phyloP scores from a whole-genome alignment of 2,888 invertebrate genomes.

The Macrophya alboannulata region DNA sequence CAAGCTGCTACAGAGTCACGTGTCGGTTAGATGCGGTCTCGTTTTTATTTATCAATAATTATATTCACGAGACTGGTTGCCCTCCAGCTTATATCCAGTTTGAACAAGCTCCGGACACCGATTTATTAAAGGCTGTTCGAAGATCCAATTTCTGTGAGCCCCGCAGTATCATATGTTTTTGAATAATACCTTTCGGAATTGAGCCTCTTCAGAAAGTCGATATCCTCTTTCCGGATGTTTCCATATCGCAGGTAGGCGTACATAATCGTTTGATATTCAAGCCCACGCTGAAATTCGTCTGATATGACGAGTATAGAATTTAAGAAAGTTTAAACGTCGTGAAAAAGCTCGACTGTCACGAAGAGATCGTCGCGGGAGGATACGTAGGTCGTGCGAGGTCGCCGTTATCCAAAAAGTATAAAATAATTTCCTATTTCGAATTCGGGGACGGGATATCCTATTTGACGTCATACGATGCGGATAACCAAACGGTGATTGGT shows the following conservation, averaged over 20 bases:
- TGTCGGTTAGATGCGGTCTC: background rate
- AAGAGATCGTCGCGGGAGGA: background rate
- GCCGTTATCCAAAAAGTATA: background rate
- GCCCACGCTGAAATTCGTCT: background rate
- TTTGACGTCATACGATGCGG: conserved; percentile 2
- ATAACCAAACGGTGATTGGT: background rate
- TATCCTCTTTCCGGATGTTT: background rate
- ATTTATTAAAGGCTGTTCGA: background rate
- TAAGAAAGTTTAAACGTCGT: background rate
- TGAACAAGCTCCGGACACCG: background rate
- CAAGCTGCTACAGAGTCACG: background rate
- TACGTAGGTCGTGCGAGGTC: background rate
- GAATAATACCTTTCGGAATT: background rate
- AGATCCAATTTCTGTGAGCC: background rate
- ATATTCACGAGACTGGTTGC: background rate
- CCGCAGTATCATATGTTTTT: too few species aligned
- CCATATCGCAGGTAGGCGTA: background rate
- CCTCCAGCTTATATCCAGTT: background rate
- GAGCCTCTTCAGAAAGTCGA: background rate
- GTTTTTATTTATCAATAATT: background rate
- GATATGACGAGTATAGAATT: background rate
- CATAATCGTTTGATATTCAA: background rate
- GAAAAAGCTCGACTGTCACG: background rate
- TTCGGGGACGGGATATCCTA: background rate
- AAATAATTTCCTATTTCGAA: background rate